A percentile compares a stretch with the other conserved stretches of the same genome.
These are phyloP conservation scores for Melitaea athalia DNA, from an alignment of 2,888 invertebrate genomes.

Conservation along the genomic window DNA sequence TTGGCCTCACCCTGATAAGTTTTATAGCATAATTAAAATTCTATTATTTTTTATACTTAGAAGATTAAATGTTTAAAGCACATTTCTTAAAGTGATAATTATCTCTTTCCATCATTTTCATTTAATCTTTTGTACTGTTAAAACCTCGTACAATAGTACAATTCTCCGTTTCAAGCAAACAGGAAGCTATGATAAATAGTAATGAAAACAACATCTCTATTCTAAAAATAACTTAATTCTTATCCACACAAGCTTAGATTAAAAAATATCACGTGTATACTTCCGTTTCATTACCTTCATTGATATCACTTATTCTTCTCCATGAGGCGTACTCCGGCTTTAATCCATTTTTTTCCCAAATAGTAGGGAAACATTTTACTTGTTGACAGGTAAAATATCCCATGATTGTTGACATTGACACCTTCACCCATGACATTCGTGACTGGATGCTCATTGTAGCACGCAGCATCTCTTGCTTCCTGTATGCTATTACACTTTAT, in stretches of 20 bases:
- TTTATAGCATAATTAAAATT: no score
- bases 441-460: conserved; percentile 56
- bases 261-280: conserved; percentile 55
- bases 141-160: no score
- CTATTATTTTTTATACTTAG: no score
- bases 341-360: conserved; percentile 64
- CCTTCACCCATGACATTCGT: conserved; percentile 61
- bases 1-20: no score
- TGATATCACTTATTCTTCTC: conserved; percentile 61
- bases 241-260: not conserved
- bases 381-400: conserved; percentile 69
- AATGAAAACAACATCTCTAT: no score
- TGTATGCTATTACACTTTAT: conserved; percentile 66
- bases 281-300: conserved; percentile 61
- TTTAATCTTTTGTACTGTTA: no score
- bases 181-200: no score
- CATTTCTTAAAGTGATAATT: no score
- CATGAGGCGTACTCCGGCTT: conserved; percentile 62
- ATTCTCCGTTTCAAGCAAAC: no score
- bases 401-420: conserved; percentile 55
- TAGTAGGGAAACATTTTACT: conserved; percentile 63
- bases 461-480: conserved; percentile 64
- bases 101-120: no score
- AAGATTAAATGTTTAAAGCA: no score
- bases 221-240: not conserved